Base-by-base conservation (phyloP, 2,797 vertebrate species). In the Sebastes oblongus region DNA sequence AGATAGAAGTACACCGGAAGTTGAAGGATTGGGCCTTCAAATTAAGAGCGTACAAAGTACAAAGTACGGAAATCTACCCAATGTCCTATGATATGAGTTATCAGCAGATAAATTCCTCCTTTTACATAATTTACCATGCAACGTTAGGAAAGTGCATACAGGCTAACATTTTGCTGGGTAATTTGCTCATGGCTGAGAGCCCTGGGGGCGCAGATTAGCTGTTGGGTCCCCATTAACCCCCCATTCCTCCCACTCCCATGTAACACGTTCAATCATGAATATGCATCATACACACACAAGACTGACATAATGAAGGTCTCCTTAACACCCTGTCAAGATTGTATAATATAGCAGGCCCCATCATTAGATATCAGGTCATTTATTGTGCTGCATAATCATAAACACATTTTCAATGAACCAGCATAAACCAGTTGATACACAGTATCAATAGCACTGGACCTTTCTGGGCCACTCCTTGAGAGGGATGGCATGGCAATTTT, bases 41-140 rank as follows among this genome's bases (percentile, higher is more conserved):
- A 88, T 77, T 90, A 87, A 90, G 24, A 83, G 3, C 14, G 3
- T 5, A 3, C 2, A 24, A 59, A 20, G 11, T 22, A 24, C 24
- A 24, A 24, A 24, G 24, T 24, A 24, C 24, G 50, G 9, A 13
- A 14, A 39, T 5, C 2, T 2, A 10, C 20, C 42, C 42, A 46
- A 16, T 32, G 11, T 27, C 10, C 22, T 22, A 3, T 42, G 39
- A 42, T 6, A n/a, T 22, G 22, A 30, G 24, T 25, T n/a, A 60
- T 32, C 12, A 5, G 13, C 14, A 3, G 8, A 12, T 20, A 10
- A n/a, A 66, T 34, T 8, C 9, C 34, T 46, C 3, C 7, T 32
- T 46, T 66, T 18, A n/a, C 39, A 56, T 18, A 4, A 4, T 11
- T n/a, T 62, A n/a, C 5, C 16, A 12, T 5, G 1, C 4, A 27